phyloP scores from a whole-genome alignment of 2,797 vertebrate species.

The Neosalanx taihuensis region DNA sequence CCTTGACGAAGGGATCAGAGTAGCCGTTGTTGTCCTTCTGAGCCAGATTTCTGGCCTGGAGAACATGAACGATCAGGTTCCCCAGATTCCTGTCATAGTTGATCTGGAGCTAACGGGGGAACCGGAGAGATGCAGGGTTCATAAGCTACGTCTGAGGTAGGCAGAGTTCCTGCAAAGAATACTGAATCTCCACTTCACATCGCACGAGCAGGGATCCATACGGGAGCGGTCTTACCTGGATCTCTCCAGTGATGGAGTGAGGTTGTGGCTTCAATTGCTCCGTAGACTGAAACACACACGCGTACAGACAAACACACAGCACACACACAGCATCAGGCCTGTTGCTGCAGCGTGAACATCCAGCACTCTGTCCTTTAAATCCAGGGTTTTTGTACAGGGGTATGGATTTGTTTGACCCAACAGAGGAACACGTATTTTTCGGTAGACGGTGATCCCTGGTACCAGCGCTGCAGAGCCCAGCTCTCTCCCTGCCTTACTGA shows the following conservation, averaged over 20 bases:
- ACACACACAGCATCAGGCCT: background rate
- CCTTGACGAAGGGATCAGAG: constrained; percentile 98
- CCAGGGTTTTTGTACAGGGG: background rate
- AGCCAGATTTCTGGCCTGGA: constrained; percentile 95
- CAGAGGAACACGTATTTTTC: constrained; percentile 21
- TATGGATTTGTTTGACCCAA: background rate
- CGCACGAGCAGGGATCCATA: background rate
- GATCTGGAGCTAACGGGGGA: constrained; percentile 87
- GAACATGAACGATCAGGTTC: constrained; percentile 95
- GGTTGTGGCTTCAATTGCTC: constrained; percentile 77
- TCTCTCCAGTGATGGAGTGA: constrained; percentile 93
- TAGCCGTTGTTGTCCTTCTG: constrained; percentile 94
- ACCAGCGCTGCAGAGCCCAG: constrained; percentile 21
- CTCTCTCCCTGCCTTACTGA: constrained; percentile 23
- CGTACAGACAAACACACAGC: constrained; percentile 19
- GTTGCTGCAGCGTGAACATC: background rate
- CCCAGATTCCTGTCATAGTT: constrained; percentile 96
- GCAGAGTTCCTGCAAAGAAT: background rate
- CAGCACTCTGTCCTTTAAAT: background rate
- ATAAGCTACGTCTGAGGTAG: background rate
- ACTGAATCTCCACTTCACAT: background rate
- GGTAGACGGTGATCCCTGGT: background rate
- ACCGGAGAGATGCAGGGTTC: background rate
- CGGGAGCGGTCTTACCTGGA: constrained; percentile 80
- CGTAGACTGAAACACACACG: constrained; percentile 67